Evolutionary conservation across 2,888 invertebrate species (phyloP).

Genomic region (Epinotia ramella): DNA sequence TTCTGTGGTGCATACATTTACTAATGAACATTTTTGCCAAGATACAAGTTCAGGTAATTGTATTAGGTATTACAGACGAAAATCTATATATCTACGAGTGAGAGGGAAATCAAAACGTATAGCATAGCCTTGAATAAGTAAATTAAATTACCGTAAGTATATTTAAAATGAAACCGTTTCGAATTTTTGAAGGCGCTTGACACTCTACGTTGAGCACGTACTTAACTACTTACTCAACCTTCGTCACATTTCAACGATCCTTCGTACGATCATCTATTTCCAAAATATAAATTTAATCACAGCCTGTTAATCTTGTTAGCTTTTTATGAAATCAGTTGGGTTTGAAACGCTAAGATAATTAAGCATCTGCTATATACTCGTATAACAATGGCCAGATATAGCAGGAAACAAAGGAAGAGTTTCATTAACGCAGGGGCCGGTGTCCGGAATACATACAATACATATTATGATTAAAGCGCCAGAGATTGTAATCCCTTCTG

Average conservation of each 20-base stretch:
- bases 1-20: not conserved
- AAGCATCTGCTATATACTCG: conserved; percentile 41
- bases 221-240: not conserved
- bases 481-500: conserved; percentile 43
- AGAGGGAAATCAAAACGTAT: not conserved
- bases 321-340: conserved; percentile 32
- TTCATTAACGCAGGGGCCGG: conserved; percentile 51
- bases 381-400: conserved; percentile 41
- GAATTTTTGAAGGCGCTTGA: not conserved
- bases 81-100: not conserved
- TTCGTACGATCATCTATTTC: not conserved
- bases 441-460: conserved; percentile 68
- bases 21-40: not conserved
- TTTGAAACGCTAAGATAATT: conserved; percentile 39
- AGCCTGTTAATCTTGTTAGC: conserved; percentile 15
- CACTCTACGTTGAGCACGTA: not conserved
- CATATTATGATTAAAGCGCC: conserved; percentile 53
- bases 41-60: not conserved
- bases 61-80: not conserved
- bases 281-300: not conserved
- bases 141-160: not conserved
- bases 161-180: not conserved
- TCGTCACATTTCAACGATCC: not conserved
- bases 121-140: no score
- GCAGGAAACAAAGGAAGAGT: conserved; percentile 18